Conservation (phyloP, 2,888 invertebrate species). For the Melikaiella ostensackeni region DNA sequence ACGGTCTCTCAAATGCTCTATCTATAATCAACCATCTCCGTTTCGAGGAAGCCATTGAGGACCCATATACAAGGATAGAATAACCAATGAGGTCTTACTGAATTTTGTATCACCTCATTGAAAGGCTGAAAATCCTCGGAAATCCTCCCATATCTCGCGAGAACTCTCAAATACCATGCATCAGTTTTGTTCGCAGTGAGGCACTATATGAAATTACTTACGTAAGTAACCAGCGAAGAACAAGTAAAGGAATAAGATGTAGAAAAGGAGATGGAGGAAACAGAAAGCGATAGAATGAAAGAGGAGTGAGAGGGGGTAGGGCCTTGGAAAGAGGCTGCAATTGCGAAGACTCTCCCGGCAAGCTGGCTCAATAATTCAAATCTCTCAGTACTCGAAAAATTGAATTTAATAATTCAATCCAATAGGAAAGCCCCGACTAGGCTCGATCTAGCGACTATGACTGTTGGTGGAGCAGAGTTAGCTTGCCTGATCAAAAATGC, state of each 20-base stretch:
- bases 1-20: background rate
- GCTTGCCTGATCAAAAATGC: conserved; percentile 74
- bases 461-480: conserved; percentile 48
- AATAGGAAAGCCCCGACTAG: conserved; percentile 69
- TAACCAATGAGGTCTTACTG: conserved; percentile 16
- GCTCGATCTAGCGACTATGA: conserved; percentile 51
- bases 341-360: conserved; percentile 64
- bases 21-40: conserved; percentile 11
- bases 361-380: conserved; percentile 74
- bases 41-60: background rate
- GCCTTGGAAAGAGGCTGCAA: conserved; percentile 50
- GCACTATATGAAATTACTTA: conserved; percentile 17
- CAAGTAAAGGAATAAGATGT: background rate
- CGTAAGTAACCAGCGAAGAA: conserved; percentile 28
- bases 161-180: conserved; percentile 6
- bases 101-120: conserved; percentile 25
- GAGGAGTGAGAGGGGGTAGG: conserved; percentile 35
- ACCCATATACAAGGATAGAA: background rate
- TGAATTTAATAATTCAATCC: conserved; percentile 77
- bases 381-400: conserved; percentile 77
- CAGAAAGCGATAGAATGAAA: conserved; percentile 44
- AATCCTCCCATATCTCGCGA: conserved; percentile 4
- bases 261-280: conserved; percentile 38
- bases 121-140: conserved; percentile 3
- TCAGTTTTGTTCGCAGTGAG: conserved; percentile 7